Base-by-base conservation (phyloP, 2,888 invertebrate genomes). In the Tachina grossa region DNA sequence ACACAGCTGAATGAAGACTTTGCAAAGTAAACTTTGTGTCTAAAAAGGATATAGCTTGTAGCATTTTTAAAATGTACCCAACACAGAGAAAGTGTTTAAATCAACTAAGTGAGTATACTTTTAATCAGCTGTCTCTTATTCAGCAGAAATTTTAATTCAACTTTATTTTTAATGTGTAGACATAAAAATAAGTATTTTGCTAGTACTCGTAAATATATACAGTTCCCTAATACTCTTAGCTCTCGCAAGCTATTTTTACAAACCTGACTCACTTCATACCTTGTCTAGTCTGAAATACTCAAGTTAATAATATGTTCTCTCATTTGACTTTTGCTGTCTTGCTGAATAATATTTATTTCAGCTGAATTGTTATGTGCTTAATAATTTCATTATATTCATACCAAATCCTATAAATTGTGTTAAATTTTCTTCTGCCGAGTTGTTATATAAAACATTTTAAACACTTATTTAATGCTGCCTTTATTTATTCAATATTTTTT, bases 371-470 rank as follows among this genome's bases (percentile, higher is more conserved):
- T 14, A 13, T 39, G 14, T 53, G 9, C 8, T 63, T 47, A n/a
- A 53, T 16, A 9, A 53, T 68, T 22, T 66, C 13, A 51, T 77
- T 59, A 71, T 65, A 77, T 82, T 69, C 41, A 47, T 61, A 45
- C 47, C n/a, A 53, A 77, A 57, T 59, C 11, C 22, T 41, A 53
- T 47, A 83, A 66, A 68, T 71, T 47, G 14, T 19, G 10, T 41
- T 47, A 69, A 76, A 71, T 65, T 57, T 31, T 47, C n/a, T 13
- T 41, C 19, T 19, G 68, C 57, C 53, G 11, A 75, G 31, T 55
- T 69, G 69, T 19, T 69, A 57, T 71, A 65, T 71, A 82, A 82
- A 76, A 76, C 57, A 57, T 82, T 76, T 82, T 71, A 68, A 82
- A 76, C 69, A 76, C 69, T 63, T 69, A 49, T 76, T 82, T 76